Evolutionary conservation across 2,797 vertebrate genomes (phyloP).

Genomic region (Aeoliscus strigatus): DNA sequence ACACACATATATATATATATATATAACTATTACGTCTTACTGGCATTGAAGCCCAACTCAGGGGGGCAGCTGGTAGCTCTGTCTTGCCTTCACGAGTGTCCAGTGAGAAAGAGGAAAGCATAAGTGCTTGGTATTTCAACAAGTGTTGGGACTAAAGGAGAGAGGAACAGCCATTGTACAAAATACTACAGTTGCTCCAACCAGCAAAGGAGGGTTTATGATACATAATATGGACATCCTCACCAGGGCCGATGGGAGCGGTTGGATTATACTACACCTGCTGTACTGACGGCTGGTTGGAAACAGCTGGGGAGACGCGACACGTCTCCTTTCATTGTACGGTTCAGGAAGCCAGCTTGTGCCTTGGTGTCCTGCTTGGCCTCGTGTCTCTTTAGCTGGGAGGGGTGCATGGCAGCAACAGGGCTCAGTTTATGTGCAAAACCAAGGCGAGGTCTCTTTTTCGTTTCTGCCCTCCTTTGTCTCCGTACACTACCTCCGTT

Average conservation of each 20-base stretch:
- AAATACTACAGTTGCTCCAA: conserved; percentile 72
- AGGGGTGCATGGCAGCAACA: conserved; percentile 14
- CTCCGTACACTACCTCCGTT: conserved; percentile 16
- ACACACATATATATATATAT: too few relatives aligned
- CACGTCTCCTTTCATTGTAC: conserved; percentile 29
- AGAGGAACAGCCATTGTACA: conserved; percentile 71
- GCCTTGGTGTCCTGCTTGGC: conserved; percentile 47
- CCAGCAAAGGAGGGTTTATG: conserved; percentile 59
- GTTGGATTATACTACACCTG: conserved; percentile 39
- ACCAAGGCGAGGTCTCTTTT: too few relatives aligned
- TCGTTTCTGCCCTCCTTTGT: conserved; percentile 13
- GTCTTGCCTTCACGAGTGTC: conserved; percentile 61
- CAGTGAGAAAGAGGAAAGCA: conserved; percentile 54
- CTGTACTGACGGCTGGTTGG: conserved; percentile 56
- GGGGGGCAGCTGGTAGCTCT: conserved; percentile 70
- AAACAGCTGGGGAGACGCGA: conserved; percentile 37
- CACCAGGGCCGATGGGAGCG: conserved; percentile 27
- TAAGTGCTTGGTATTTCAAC: conserved; percentile 63
- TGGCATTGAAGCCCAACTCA: conserved; percentile 61
- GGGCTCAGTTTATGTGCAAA: conserved; percentile 38
- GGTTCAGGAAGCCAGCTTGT: conserved; percentile 53
- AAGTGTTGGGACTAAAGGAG: conserved; percentile 51
- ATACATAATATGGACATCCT: conserved; percentile 46
- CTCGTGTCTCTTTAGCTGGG: conserved; percentile 38
- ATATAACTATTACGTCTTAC: conserved; percentile 49